Evolutionary conservation across 2,797 vertebrate genomes (phyloP), one percentile per base, ranked within the genome.

Genomic region (Todus mexicanus): DNA sequence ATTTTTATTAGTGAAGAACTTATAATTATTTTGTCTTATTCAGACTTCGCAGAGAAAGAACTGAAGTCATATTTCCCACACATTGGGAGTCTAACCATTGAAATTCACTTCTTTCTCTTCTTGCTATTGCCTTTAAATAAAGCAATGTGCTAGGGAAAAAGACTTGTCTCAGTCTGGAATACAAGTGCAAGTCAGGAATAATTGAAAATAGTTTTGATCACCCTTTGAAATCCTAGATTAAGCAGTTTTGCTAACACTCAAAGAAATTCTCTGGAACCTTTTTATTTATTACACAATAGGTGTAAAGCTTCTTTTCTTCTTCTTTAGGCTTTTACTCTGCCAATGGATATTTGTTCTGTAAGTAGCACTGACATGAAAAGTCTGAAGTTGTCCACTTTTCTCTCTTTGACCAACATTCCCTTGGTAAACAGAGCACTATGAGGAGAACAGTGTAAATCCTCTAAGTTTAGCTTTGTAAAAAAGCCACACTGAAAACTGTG

Each of bases 301-400:
- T 90, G 94, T 84, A 96, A 97, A 96, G 92, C 92, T 84, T 72
- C 94, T 96, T 97, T 97, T 95, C 91, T 96, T 95, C 53, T 81
- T 83, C 87, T 77, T 76, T 74, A 80, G 77, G 65, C 78, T 92
- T 74, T 95, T 78, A 82, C 79, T 64, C 82, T 93, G 75, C 79
- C 94, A 96, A 76, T 87, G 72, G 37, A 63, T 97, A 81, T 96
- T 96, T 97, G 56, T 91, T 92, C 87, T 95, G 26, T 93, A 95
- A 93, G 90, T 53, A 87, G 82, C 77, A 94, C 75, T 92, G 76
- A 94, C 86, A 83, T 84, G 75, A 94, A 93, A 96, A 95, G 69
- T 92, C 76, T 97, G 84, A 77, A 89, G 83, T 93, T 93, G 96
- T 92, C 77, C 70, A 95, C 89, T 92, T 95, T 87, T 80, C 85